Conservation (phyloP, 2,113 vertebrate species). For the Phycodurus eques region DNA sequence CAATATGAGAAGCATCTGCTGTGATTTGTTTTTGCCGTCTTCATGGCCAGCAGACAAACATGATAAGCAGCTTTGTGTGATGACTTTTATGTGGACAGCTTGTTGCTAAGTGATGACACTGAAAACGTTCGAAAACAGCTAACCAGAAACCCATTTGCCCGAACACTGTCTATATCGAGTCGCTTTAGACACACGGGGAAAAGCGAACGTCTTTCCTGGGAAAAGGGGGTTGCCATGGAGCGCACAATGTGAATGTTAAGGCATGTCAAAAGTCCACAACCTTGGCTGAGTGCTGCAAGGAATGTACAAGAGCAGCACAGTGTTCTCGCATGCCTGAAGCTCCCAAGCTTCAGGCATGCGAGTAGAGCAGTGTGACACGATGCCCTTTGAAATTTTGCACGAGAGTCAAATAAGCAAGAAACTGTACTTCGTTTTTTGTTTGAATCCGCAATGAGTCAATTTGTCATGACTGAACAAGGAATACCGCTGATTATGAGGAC, state of each 20-base stretch:
- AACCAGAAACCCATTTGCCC: conserved; percentile 61
- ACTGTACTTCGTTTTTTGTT: not conserved
- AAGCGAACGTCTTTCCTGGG: conserved; percentile 56
- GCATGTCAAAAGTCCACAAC: conserved; percentile 62
- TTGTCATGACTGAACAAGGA: not conserved
- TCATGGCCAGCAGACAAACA: conserved; percentile 7
- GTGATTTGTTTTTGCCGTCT: not conserved
- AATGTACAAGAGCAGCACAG: conserved; percentile 22
- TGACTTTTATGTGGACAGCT: conserved; percentile 32
- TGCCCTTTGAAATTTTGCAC: not conserved
- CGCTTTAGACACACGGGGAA: conserved; percentile 43
- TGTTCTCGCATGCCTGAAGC: conserved; percentile 4
- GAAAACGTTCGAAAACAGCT: conserved; percentile 47
- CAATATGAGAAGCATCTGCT: too few species aligned
- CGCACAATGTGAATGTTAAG: conserved; percentile 55
- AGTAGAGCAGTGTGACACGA: not conserved
- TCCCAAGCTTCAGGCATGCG: conserved; percentile 12
- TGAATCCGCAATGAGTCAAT: not conserved
- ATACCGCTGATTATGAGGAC: not conserved
- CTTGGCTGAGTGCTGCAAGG: conserved; percentile 41
- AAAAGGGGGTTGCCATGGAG: conserved; percentile 69
- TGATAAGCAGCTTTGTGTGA: conserved; percentile 50
- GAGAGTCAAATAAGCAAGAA: not conserved
- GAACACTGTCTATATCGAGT: conserved; percentile 42
- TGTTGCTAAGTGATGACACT: conserved; percentile 66